phyloP scores from a whole-genome alignment of 2,113 vertebrate genomes.

The rabbit (Oryctolagus cuniculus) region mOryCun1.1 NC_091437.1:23990501-23991000 shows the following conservation, averaged over 20 bases:
- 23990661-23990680: neutral
- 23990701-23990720: neutral
- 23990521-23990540: no score
- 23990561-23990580: neutral
- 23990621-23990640: rapidly evolving
- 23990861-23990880: neutral
- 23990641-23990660: no score
- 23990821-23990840: neutral
- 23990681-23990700: neutral
- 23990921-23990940: neutral
- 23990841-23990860: neutral
- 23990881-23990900: neutral
- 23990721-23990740: neutral
- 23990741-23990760: neutral
- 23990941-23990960: neutral
- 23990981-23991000: neutral
- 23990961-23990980: neutral
- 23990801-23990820: neutral
- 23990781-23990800: neutral
- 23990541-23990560: neutral
- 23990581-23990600: neutral
- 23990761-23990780: neutral
- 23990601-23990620: neutral
- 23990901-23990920: neutral
- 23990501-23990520: no score